Conservation (phyloP, 1,140 invertebrate genomes). For the Zaprionus lachaisei region DNA sequence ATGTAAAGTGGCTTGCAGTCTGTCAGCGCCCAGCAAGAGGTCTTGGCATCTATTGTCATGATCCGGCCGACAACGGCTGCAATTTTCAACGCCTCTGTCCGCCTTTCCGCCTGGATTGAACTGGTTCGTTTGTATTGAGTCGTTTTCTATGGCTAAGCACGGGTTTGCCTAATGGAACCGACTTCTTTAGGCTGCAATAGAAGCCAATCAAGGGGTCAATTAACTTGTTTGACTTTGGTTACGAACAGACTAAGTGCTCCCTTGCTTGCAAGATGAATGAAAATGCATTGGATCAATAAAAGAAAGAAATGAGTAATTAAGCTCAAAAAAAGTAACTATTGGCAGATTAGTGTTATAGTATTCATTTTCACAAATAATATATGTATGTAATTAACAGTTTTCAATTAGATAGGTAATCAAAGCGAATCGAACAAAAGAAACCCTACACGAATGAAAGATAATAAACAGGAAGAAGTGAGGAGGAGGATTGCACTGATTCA, state of each 20-base stretch:
- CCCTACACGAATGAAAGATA: not conserved
- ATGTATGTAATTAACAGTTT: not conserved
- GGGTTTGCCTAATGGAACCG: conserved; percentile 46
- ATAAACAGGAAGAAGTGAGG: not conserved
- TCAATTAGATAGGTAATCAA: conserved; percentile 2
- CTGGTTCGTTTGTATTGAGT: conserved; percentile 19
- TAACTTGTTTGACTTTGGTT: conserved; percentile 7
- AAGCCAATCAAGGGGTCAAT: conserved; percentile 13
- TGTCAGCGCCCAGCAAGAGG: conserved; percentile 59
- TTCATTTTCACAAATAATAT: not conserved
- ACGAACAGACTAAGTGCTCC: not conserved
- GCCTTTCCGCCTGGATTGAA: conserved; percentile 6
- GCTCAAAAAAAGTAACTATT: not conserved
- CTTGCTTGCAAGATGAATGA: not conserved
- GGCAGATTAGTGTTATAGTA: not conserved
- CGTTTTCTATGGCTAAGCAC: not conserved
- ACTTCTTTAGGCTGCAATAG: conserved; percentile 32
- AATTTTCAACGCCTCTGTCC: conserved; percentile 32
- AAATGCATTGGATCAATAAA: not conserved
- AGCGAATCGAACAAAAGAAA: not conserved
- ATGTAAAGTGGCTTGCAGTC: conserved; percentile 15
- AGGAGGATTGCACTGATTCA: conserved; percentile 5
- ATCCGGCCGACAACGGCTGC: conserved; percentile 15
- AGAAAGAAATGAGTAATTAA: not conserved
- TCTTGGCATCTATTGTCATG: conserved; percentile 22